These are phyloP conservation scores for Rhizoglyphus robini DNA, from an alignment of 1,140 invertebrate genomes.

Conservation along the genomic window DNA sequence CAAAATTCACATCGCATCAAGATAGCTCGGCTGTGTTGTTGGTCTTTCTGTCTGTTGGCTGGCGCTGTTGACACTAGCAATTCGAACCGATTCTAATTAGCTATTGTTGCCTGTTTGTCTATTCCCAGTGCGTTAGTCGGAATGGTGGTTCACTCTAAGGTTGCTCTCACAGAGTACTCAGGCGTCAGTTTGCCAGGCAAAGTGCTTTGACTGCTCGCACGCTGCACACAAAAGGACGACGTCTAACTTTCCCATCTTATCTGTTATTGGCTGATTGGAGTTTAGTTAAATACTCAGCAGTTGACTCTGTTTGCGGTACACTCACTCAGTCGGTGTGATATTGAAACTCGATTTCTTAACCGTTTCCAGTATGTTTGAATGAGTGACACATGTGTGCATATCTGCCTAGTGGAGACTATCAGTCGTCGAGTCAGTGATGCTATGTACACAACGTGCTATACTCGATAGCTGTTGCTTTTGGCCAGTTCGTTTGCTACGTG, in stretches of 20 bases:
- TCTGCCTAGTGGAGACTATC: neutral
- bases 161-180: too few species aligned
- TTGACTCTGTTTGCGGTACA: neutral
- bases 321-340: neutral
- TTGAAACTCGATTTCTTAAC: constrained; percentile 1
- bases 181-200: neutral
- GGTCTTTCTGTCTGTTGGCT: neutral
- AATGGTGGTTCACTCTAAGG: too few species aligned
- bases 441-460: neutral
- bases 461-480: neutral
- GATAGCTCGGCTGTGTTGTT: too few species aligned
- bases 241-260: constrained; percentile 12
- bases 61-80: neutral
- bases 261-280: neutral
- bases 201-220: neutral
- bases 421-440: neutral
- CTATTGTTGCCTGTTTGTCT: neutral
- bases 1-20: too few species aligned
- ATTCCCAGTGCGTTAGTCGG: too few species aligned
- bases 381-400: neutral
- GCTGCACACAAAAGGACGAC: neutral
- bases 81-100: neutral
- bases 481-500: too few species aligned
- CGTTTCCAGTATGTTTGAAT: neutral
- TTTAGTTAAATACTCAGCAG: neutral